Evolutionary conservation across 2,888 invertebrate species (phyloP).

Genomic region (Neoitamus cyanurus): DNA sequence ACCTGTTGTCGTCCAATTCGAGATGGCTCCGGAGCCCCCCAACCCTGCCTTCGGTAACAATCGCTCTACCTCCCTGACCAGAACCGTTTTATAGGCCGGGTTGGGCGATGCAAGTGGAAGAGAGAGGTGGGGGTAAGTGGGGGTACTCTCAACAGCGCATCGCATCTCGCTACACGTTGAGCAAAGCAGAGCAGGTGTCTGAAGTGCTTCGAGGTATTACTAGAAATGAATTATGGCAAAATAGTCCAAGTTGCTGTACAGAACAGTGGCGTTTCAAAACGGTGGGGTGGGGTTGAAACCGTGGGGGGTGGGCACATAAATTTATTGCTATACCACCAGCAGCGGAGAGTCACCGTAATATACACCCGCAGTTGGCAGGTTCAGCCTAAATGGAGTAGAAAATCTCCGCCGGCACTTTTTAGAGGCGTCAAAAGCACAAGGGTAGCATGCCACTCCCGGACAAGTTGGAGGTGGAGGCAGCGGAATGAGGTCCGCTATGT

Average conservation of each 20-base stretch:
- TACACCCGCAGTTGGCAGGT: slow-evolving; percentile 23
- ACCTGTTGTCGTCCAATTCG: neutral
- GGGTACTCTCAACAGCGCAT: neutral
- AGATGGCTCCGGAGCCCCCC: neutral
- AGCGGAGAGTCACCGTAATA: slow-evolving; percentile 20
- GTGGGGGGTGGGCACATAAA: neutral
- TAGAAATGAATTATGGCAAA: slow-evolving; percentile 42
- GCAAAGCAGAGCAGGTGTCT: slow-evolving; percentile 40
- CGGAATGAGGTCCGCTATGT: neutral
- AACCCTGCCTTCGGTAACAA: neutral
- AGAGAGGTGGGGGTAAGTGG: neutral
- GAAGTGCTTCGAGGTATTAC: slow-evolving; percentile 41
- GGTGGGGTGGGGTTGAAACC: neutral
- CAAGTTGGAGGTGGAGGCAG: neutral
- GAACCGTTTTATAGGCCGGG: neutral
- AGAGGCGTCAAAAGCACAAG: slow-evolving; percentile 13
- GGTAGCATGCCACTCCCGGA: neutral
- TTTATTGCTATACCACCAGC: slow-evolving; percentile 29
- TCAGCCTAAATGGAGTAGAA: slow-evolving; percentile 34
- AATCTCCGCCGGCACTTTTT: slow-evolving; percentile 30
- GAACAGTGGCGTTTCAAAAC: neutral
- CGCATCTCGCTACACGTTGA: slow-evolving; percentile 21
- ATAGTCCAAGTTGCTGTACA: slow-evolving; percentile 31
- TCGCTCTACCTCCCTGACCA: neutral
- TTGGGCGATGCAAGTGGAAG: neutral